Percentiles rank a stretch among this genome's conserved stretches.
phyloP scores from a whole-genome alignment of 2,113 vertebrate genomes.

The Aix galericulata region DNA sequence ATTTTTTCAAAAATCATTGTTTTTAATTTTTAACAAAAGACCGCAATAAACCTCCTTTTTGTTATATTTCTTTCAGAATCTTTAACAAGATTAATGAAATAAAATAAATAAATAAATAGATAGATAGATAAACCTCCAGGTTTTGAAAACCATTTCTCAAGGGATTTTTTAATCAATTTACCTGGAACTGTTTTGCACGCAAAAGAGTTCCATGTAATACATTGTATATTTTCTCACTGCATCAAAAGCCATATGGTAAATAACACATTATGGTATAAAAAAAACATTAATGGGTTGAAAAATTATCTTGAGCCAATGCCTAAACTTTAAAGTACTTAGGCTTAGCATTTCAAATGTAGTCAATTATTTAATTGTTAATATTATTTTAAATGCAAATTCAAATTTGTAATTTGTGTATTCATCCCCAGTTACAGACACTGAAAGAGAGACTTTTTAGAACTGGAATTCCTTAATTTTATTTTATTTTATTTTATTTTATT shows the following conservation, averaged over 20 bases:
- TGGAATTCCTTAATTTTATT: background rate
- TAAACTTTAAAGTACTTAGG: background rate
- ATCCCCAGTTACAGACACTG: background rate
- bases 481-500: background rate
- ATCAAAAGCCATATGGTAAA: background rate
- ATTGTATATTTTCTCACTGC: background rate
- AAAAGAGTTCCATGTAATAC: background rate
- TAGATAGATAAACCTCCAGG: background rate
- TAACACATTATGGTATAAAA: background rate
- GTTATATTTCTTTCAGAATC: background rate
- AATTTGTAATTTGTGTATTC: background rate
- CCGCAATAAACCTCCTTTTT: background rate
- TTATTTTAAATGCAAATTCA: background rate
- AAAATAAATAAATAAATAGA: background rate
- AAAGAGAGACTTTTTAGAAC: background rate
- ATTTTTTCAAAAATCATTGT: background rate
- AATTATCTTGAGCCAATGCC: background rate
- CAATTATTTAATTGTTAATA: background rate
- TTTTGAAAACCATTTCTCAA: background rate
- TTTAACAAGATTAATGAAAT: background rate
- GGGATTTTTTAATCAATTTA: background rate
- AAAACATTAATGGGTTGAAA: background rate
- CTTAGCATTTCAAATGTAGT: background rate
- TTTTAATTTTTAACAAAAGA: background rate
- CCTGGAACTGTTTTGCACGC: rapidly evolving